Evolutionary conservation across 2,113 vertebrate species (phyloP).

Genomic region (Lanius collurio): DNA sequence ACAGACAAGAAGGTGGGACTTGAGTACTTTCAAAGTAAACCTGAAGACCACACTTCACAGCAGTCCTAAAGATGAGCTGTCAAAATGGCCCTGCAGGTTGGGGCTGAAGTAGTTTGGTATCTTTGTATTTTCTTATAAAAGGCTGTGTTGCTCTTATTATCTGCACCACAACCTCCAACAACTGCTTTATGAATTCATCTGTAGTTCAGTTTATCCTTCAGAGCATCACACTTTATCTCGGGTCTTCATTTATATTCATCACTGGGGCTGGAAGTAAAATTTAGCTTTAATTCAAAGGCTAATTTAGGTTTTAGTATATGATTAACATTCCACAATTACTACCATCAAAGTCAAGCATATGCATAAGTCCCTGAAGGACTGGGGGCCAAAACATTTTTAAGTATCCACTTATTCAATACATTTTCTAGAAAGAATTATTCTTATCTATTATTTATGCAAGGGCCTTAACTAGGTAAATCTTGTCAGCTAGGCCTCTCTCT

Average conservation of each 20-base stretch:
- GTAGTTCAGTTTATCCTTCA: background rate
- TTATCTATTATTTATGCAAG: background rate
- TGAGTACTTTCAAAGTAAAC: background rate
- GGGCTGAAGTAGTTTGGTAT: background rate
- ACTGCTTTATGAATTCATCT: background rate
- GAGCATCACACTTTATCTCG: constrained; percentile 9
- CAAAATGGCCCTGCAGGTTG: background rate
- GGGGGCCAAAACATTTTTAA: constrained; percentile 14
- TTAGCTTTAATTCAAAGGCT: constrained; percentile 20
- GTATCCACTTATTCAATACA: background rate
- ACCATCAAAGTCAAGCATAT: constrained; percentile 24
- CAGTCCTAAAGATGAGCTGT: background rate
- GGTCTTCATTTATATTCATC: constrained; percentile 41
- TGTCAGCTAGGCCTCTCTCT: background rate
- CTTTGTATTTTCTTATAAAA: background rate
- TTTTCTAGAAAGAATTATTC: background rate
- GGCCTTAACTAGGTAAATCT: background rate
- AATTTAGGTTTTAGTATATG: constrained; percentile 7
- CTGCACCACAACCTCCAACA: background rate
- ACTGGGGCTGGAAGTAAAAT: constrained; percentile 6
- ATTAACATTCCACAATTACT: constrained; percentile 19
- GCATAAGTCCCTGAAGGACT: constrained; percentile 1
- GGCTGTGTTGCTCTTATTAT: background rate
- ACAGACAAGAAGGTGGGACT: background rate
- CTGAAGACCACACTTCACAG: background rate